Evolutionary conservation across 2,797 vertebrate species (phyloP).

Genomic region (Psittacula echo): DNA sequence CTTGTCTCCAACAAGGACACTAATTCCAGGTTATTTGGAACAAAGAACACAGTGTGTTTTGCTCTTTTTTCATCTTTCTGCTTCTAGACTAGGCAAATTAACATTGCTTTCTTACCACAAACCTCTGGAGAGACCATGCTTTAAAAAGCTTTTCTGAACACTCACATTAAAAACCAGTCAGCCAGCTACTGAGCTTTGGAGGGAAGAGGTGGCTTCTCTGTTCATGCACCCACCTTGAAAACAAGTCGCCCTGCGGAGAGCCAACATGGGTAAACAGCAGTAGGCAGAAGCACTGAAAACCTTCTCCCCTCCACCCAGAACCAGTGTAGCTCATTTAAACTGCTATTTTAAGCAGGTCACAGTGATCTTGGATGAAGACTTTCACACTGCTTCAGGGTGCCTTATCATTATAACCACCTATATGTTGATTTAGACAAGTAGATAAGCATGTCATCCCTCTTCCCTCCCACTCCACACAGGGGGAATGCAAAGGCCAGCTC

Average conservation of each 20-base stretch:
- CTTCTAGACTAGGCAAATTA: conserved; percentile 21
- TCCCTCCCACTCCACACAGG: background rate
- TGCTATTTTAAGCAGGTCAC: rapidly evolving
- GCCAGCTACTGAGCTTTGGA: background rate
- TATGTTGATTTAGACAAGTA: background rate
- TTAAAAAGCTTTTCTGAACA: conserved; percentile 22
- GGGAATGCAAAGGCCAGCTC: background rate
- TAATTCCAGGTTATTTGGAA: conserved; percentile 31
- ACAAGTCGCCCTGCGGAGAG: background rate
- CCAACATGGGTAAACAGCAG: background rate
- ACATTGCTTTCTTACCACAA: conserved; percentile 24
- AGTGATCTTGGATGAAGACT: background rate
- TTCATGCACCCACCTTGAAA: background rate
- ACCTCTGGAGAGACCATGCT: background rate
- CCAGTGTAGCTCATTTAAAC: rapidly evolving
- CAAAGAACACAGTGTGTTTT: conserved; percentile 1
- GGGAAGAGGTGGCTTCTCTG: background rate
- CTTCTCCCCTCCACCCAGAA: background rate
- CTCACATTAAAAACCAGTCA: background rate
- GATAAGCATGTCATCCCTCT: background rate
- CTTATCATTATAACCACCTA: background rate
- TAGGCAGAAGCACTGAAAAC: background rate
- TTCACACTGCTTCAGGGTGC: rapidly evolving
- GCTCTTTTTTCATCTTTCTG: background rate
- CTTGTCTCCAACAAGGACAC: background rate